Evolutionary conservation across 1,140 invertebrate species (phyloP).

Genomic region (Carposina sasakii): DNA sequence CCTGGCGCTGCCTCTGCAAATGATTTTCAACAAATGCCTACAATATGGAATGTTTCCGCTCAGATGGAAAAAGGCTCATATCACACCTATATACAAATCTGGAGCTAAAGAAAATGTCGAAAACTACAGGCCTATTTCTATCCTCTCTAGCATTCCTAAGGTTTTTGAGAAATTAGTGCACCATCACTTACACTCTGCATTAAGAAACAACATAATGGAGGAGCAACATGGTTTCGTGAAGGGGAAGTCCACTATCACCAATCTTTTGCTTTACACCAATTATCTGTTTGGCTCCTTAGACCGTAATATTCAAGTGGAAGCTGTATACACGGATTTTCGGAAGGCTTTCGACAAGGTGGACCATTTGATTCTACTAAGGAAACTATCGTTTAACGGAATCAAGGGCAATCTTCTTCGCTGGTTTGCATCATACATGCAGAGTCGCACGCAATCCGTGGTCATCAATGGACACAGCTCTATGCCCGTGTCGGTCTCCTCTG

Average conservation of each 20-base stretch:
- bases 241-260: conserved; percentile 11
- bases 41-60: not conserved
- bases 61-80: not conserved
- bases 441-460: not conserved
- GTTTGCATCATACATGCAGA: not conserved
- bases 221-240: conserved; percentile 13
- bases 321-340: conserved; percentile 26
- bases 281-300: conserved; percentile 15
- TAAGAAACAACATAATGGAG: not conserved
- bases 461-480: not conserved
- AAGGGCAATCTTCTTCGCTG: conserved; percentile 7
- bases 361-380: conserved; percentile 1
- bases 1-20: not conserved
- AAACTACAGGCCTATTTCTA: conserved; percentile 3
- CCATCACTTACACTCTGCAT: not conserved
- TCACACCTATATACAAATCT: conserved; percentile 4
- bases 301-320: conserved; percentile 20
- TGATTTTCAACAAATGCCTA: conserved; percentile 4
- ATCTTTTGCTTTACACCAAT: conserved; percentile 18
- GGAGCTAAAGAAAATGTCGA: not conserved
- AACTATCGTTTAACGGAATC: conserved; percentile 6
- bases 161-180: not conserved
- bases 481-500: too few species aligned
- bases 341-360: conserved; percentile 30
- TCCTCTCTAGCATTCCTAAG: conserved; percentile 1